phyloP scores from a whole-genome alignment of 2,113 vertebrate genomes.

The Siphamia tubifer region DNA sequence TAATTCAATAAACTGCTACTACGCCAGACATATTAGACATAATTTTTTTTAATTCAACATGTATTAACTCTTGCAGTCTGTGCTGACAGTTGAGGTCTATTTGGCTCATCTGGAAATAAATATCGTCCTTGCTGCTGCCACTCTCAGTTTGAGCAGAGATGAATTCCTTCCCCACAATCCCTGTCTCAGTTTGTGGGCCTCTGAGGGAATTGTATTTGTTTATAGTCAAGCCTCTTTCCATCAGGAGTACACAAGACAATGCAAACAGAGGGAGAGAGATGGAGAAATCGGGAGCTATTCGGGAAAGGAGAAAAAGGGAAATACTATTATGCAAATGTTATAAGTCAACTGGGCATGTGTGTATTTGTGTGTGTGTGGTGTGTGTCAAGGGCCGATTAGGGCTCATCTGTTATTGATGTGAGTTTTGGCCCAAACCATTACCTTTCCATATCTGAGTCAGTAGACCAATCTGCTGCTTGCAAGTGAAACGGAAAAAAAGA shows the following conservation, averaged over 20 bases:
- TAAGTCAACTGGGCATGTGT: slow-evolving; percentile 86
- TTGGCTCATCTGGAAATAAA: slow-evolving; percentile 32
- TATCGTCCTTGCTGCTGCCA: slow-evolving; percentile 44
- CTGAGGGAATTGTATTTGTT: slow-evolving; percentile 72
- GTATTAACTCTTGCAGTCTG: slow-evolving; percentile 1
- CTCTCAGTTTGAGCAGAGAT: slow-evolving; percentile 61
- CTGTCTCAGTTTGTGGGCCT: slow-evolving; percentile 63
- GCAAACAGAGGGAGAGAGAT: slow-evolving; percentile 27
- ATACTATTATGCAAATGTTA: slow-evolving; percentile 99
- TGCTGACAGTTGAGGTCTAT: slow-evolving; percentile 6
- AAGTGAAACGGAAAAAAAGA: background rate
- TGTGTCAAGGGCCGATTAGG: slow-evolving; percentile 83
- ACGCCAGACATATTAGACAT: no score
- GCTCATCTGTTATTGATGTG: slow-evolving; percentile 99
- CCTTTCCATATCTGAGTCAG: slow-evolving; percentile 75
- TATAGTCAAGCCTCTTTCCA: slow-evolving; percentile 68
- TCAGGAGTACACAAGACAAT: slow-evolving; percentile 66
- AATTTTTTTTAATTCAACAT: background rate
- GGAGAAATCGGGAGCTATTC: slow-evolving; percentile 64
- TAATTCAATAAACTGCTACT: background rate
- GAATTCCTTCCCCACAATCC: slow-evolving; percentile 66
- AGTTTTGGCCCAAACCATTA: slow-evolving; percentile 92
- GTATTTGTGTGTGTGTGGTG: slow-evolving; percentile 78
- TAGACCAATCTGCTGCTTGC: slow-evolving; percentile 32
- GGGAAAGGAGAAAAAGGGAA: slow-evolving; percentile 79